Conservation (phyloP, 2,888 invertebrate genomes). For the Elgonia sp. region DNA sequence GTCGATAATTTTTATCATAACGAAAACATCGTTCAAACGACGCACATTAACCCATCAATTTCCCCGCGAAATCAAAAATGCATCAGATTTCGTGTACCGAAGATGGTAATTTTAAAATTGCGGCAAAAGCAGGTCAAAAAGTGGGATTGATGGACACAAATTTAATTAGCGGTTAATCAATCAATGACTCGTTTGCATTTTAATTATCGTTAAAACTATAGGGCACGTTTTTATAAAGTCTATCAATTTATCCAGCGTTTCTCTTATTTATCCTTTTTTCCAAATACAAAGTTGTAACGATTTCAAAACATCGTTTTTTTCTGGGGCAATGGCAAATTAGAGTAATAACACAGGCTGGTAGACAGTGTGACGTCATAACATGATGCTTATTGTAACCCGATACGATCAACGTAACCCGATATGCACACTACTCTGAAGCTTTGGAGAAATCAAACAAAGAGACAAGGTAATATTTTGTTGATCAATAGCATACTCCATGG, state of each 20-base stretch:
- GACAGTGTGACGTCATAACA: conserved; percentile 36
- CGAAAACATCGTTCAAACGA: too few species aligned
- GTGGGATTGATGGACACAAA: not conserved
- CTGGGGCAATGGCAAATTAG: conserved; percentile 26
- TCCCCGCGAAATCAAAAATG: too few species aligned
- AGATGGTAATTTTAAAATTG: not conserved
- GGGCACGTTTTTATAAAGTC: not conserved
- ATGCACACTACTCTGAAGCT: conserved; percentile 10
- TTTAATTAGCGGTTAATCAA: conserved; percentile 3
- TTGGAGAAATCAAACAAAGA: conserved; percentile 45
- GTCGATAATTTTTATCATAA: too few species aligned
- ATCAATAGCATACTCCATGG: conserved; percentile 38
- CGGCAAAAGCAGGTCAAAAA: not conserved
- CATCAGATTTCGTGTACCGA: not conserved
- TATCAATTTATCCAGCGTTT: not conserved
- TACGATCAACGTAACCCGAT: conserved; percentile 30
- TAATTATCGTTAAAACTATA: not conserved
- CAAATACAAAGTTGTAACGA: not conserved
- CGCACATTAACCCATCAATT: too few species aligned
- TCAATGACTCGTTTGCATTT: not conserved
- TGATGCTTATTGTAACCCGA: conserved; percentile 28
- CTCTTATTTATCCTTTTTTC: not conserved
- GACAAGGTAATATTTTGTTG: conserved; percentile 33
- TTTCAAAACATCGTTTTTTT: conserved; percentile 21
- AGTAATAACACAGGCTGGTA: not conserved